A percentile compares a stretch with the other conserved stretches of the same genome.
Evolutionary conservation across 2,888 invertebrate species (phyloP).

Genomic region (Lasioglossum lativentre): DNA sequence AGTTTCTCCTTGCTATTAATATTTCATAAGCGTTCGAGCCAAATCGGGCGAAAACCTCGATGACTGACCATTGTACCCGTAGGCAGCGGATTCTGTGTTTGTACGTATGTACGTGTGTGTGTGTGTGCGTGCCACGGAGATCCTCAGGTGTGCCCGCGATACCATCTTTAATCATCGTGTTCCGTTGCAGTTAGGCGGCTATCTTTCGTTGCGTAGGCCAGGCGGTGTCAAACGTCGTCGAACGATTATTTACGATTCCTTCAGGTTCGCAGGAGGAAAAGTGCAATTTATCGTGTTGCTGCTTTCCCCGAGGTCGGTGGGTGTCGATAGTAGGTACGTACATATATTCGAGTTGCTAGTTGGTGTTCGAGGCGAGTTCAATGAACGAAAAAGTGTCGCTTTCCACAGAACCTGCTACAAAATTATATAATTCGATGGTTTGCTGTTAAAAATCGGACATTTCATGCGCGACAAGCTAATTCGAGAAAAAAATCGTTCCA

Average conservation of each 20-base stretch:
- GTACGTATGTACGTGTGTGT: rapidly evolving
- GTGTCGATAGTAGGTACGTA: background rate
- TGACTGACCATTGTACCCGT: conserved; percentile 57
- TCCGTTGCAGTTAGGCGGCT: conserved; percentile 22
- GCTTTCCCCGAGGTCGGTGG: background rate
- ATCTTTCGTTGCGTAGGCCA: conserved; percentile 41
- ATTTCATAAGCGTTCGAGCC: conserved; percentile 63
- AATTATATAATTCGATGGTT: too few relatives aligned
- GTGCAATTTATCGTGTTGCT: conserved; percentile 34
- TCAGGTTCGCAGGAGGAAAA: background rate
- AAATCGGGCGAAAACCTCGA: conserved; percentile 59
- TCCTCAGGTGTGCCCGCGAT: conserved; percentile 30
- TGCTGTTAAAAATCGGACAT: too few relatives aligned
- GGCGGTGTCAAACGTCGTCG: conserved; percentile 9
- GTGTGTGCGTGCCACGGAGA: background rate
- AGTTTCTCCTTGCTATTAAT: conserved; percentile 63
- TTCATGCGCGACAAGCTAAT: too few relatives aligned
- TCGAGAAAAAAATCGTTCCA: too few relatives aligned
- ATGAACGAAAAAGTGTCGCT: background rate
- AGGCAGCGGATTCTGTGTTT: background rate
- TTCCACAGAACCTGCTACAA: background rate
- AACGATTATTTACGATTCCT: conserved; percentile 45
- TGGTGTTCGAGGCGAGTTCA: too few relatives aligned
- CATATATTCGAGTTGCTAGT: background rate
- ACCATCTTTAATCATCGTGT: conserved; percentile 43